These are phyloP conservation scores for Rhinolophus sinicus DNA, from an alignment of 2,113 vertebrate genomes.

Conservation along the genomic window DNA sequence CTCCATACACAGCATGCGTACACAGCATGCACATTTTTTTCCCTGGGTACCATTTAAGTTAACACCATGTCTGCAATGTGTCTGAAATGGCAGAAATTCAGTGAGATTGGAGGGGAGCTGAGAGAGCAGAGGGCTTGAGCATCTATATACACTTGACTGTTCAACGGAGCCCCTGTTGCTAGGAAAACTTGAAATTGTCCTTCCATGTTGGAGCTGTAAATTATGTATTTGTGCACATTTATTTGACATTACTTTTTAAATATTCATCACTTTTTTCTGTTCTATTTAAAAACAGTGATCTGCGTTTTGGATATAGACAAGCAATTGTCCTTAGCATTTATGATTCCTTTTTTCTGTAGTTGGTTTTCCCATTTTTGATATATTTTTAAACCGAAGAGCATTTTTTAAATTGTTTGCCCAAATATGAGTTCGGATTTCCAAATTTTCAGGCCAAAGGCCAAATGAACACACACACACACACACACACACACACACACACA, in stretches of 20 bases:
- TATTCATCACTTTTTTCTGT: slow-evolving; percentile 26
- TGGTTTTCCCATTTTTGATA: neutral
- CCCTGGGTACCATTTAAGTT: slow-evolving; percentile 26
- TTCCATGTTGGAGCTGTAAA: neutral
- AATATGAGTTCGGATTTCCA: slow-evolving; percentile 47
- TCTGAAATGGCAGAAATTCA: slow-evolving; percentile 25
- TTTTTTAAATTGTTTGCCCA: neutral
- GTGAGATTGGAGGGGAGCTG: neutral
- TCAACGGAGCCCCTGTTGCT: neutral
- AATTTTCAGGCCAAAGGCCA: neutral
- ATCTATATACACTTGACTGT: neutral
- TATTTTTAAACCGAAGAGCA: neutral
- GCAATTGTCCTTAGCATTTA: neutral
- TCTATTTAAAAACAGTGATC: slow-evolving; percentile 44
- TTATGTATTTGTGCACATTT: slow-evolving; percentile 33
- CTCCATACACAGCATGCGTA: neutral
- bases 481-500: neutral
- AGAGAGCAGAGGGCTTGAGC: neutral
- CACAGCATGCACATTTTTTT: neutral
- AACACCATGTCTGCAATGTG: neutral
- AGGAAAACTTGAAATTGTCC: neutral
- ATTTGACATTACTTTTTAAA: slow-evolving; percentile 11
- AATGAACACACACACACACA: too few species aligned
- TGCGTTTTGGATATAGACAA: slow-evolving; percentile 12
- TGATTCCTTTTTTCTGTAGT: slow-evolving; percentile 17